These are phyloP conservation scores for Caenorhabditis japonica DNA, from an alignment of 2,888 invertebrate genomes.

Conservation along the genomic window DNA sequence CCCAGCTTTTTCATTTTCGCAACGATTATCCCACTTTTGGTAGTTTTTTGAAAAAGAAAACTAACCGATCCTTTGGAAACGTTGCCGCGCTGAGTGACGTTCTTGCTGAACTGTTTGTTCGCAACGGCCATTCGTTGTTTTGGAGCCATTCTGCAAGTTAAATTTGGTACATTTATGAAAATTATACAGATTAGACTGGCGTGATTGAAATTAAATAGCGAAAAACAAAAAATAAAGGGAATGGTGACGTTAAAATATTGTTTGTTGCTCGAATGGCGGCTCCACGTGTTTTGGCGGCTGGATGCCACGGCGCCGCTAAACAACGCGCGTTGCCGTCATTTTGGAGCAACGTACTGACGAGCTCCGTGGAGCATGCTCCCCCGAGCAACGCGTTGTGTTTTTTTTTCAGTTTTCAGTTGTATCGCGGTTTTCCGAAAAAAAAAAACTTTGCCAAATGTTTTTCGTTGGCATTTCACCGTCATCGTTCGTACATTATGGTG, in stretches of 20 bases:
- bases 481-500: too few relatives aligned
- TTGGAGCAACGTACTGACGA: slow-evolving; percentile 30
- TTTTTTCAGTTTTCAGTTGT: too few relatives aligned
- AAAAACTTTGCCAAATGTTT: too few relatives aligned
- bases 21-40: too few relatives aligned
- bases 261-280: slow-evolving; percentile 7
- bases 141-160: slow-evolving; percentile 85
- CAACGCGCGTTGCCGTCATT: slow-evolving; percentile 11
- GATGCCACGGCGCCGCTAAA: slow-evolving; percentile 20
- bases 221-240: background rate
- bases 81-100: slow-evolving; percentile 94
- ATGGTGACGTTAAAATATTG: background rate
- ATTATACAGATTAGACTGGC: background rate
- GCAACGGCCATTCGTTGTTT: slow-evolving; percentile 99
- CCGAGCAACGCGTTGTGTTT: too few relatives aligned
- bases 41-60: slow-evolving; percentile 67
- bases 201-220: background rate
- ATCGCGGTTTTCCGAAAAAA: too few relatives aligned
- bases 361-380: too few relatives aligned
- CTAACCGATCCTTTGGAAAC: slow-evolving; percentile 94
- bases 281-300: slow-evolving; percentile 24
- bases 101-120: slow-evolving; percentile 97
- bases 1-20: too few relatives aligned
- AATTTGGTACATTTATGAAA: background rate
- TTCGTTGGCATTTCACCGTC: too few relatives aligned